Base-by-base conservation (phyloP, 2,113 vertebrate species). In the Oreocharis arfaki region DNA sequence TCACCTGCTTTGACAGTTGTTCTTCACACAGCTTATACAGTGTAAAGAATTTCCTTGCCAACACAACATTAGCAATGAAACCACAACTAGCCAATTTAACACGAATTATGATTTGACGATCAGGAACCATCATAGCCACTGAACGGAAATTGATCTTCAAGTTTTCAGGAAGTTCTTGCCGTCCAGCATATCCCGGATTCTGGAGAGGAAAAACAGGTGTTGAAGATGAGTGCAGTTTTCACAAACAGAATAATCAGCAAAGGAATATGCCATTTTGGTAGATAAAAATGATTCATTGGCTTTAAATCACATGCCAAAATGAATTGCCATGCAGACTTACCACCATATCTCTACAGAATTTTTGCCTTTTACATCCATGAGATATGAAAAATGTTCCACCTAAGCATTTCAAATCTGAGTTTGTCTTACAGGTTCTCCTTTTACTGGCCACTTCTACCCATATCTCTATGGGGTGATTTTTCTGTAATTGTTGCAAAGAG, bases 111-210 rank as follows among this genome's bases (percentile, higher is more conserved):
- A 99, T 99, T 95, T 99, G 99, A 19, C 99, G 98, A 94, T 99
- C 99, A 3, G 99, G 99, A 93, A 99, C 99, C 99, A 99, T 99
- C 99, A 99, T 99, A 83, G 99, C 99, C 84, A 99, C 99, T 0
- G 99, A 99, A 89, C 99, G 99, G 95, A 99, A 99, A 95, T 99
- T 99, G 74, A 99, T 99, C 98, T 99, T 99, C 94, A 99, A 91
- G 93, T 99, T 99, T 96, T 99, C 99, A 5, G 99, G 99, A 69
- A 99, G 98, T 87, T 99, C 99, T 96, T 99, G 99, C 16, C 99
- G 97, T 39, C 99, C 99, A 57, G 99, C 99, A 67, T 99, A 99
- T n/a, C 99, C 99, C 64, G 99, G 99, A 92, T 99, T 99, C 99
- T 99, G 83, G 39, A 92, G 6, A 95, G 55, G 57, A 82, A 88